Conservation (phyloP, 2,888 invertebrate species). For the Coenonympha glycerion region DNA sequence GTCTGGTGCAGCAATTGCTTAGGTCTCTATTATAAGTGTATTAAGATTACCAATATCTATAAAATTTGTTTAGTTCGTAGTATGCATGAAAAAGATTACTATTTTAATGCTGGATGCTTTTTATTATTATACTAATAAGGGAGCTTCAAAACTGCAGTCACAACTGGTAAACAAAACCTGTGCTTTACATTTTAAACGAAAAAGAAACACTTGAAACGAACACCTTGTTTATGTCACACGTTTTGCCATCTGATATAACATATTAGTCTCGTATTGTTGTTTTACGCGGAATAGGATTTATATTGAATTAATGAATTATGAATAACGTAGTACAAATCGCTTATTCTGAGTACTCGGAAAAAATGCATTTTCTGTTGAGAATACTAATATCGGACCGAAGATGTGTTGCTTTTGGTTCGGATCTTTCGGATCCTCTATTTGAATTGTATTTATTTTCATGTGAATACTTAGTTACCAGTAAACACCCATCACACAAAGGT, state of each 20-base stretch:
- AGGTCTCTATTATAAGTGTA: too few relatives aligned
- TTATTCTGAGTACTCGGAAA: background rate
- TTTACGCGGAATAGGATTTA: background rate
- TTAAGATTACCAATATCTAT: too few relatives aligned
- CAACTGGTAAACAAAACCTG: background rate
- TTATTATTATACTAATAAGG: too few relatives aligned
- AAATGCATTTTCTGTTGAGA: conserved; percentile 3
- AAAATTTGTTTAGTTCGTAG: too few relatives aligned
- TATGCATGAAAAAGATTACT: too few relatives aligned
- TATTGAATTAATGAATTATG: background rate
- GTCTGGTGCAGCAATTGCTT: too few relatives aligned
- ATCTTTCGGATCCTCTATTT: background rate
- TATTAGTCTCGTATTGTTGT: background rate
- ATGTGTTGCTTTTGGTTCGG: background rate
- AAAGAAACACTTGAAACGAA: background rate
- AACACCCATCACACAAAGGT: too few relatives aligned
- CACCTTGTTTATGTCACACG: conserved; percentile 4
- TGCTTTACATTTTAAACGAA: background rate
- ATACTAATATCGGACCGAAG: background rate
- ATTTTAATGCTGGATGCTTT: too few relatives aligned
- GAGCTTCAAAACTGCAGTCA: background rate
- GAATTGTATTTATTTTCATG: background rate
- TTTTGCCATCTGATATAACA: background rate
- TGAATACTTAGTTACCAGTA: too few relatives aligned
- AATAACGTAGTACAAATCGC: background rate